phyloP scores from a whole-genome alignment of 2,888 invertebrate genomes.

The Ecliptopera silaceata region DNA sequence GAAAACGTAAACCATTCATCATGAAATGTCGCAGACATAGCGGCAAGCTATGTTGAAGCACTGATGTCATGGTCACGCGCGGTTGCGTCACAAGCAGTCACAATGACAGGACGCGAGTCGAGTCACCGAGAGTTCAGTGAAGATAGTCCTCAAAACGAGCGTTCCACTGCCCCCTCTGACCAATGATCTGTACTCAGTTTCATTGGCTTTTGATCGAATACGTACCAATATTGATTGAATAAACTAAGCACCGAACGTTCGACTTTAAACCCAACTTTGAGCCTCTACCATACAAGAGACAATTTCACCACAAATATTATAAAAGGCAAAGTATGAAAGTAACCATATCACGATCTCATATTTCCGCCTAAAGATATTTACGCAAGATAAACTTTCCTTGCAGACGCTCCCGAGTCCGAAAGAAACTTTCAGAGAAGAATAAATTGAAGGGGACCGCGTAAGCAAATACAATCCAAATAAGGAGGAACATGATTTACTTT shows the following conservation, averaged over 20 bases:
- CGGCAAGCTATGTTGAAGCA: constrained; percentile 48
- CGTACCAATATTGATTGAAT: neutral
- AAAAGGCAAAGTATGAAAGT: constrained; percentile 41
- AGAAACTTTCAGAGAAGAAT: constrained; percentile 50
- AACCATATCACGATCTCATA: constrained; percentile 41
- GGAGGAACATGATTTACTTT: constrained; percentile 52
- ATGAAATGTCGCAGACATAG: constrained; percentile 55
- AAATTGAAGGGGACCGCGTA: constrained; percentile 50
- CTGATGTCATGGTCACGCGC: constrained; percentile 74
- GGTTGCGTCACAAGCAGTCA: constrained; percentile 58
- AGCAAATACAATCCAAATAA: constrained; percentile 53
- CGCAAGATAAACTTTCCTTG: constrained; percentile 50
- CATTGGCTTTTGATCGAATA: neutral
- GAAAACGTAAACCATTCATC: constrained; percentile 55
- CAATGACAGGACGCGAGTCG: constrained; percentile 35
- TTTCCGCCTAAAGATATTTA: constrained; percentile 48
- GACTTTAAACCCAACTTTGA: neutral
- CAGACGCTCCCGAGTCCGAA: constrained; percentile 42
- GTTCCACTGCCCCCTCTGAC: constrained; percentile 55
- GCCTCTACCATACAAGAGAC: neutral
- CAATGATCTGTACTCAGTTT: constrained; percentile 46
- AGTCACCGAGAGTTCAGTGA: constrained; percentile 35
- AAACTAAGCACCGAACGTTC: neutral
- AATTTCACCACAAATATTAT: constrained; percentile 27
- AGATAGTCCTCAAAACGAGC: constrained; percentile 43